Evolutionary conservation across 2,888 invertebrate species (phyloP).

Genomic region (Proisotoma minuta): DNA sequence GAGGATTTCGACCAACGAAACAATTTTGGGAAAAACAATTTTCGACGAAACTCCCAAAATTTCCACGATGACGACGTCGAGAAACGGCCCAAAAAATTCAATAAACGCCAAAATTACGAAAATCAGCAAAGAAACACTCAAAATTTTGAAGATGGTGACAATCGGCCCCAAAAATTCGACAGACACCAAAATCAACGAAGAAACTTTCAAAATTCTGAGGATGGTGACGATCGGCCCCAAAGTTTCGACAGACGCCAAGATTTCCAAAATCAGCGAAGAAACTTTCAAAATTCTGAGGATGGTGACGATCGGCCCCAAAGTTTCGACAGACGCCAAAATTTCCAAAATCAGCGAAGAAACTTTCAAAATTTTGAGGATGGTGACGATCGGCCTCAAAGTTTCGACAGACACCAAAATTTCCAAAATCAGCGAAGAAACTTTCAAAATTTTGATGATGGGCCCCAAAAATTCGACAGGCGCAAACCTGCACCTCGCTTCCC

Average conservation of each 20-base stretch:
- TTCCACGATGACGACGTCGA: background rate
- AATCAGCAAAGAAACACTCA: background rate
- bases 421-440: background rate
- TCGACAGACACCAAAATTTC: background rate
- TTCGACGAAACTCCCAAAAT: too few relatives aligned
- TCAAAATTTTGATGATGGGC: background rate
- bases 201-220: background rate
- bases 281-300: too few relatives aligned
- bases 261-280: too few relatives aligned
- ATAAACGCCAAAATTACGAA: background rate
- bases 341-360: background rate
- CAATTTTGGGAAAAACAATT: too few relatives aligned
- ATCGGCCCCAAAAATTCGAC: background rate
- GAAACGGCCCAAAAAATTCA: background rate
- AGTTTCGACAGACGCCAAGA: too few relatives aligned
- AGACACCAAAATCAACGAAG: background rate
- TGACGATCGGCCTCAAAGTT: background rate
- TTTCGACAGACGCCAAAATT: background rate
- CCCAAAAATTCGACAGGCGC: too few relatives aligned
- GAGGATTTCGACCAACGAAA: too few relatives aligned
- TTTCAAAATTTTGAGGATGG: constrained; percentile 6
- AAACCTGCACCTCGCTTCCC: too few relatives aligned
- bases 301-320: background rate
- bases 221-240: background rate
- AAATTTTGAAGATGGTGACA: background rate